phyloP scores from a whole-genome alignment of 2,797 vertebrate species.

The Antennarius maculatus region DNA sequence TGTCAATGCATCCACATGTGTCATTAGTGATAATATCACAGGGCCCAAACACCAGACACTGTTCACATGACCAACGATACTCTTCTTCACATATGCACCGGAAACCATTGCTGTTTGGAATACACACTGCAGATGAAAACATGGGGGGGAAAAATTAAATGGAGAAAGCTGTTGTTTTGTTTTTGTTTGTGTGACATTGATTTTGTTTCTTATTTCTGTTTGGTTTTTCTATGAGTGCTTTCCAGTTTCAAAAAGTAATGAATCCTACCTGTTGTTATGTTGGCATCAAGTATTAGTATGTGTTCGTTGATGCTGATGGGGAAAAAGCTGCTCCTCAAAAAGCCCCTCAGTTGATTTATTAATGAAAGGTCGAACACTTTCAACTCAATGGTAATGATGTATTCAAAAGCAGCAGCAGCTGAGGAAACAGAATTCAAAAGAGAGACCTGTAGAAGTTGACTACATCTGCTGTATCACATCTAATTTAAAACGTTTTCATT shows the following conservation, averaged over 20 bases:
- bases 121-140: constrained; percentile 25
- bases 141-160: too few species aligned
- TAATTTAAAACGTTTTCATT: too few species aligned
- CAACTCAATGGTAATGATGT: constrained; percentile 37
- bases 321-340: constrained; percentile 14
- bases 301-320: constrained; percentile 29
- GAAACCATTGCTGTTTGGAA: not conserved
- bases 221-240: too few species aligned
- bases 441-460: too few species aligned
- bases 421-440: not conserved
- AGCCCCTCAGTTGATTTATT: constrained; percentile 22
- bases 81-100: constrained; percentile 53
- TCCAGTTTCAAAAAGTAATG: not conserved
- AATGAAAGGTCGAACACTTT: constrained; percentile 20
- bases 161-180: not conserved
- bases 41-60: constrained; percentile 43
- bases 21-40: constrained; percentile 46
- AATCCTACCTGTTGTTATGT: constrained; percentile 38
- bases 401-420: constrained; percentile 34
- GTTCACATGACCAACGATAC: constrained; percentile 61
- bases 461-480: too few species aligned
- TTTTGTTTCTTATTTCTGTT: too few species aligned
- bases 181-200: too few species aligned
- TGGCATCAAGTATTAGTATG: constrained; percentile 8
- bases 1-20: constrained; percentile 73